phyloP scores from a whole-genome alignment of 2,888 invertebrate species.

The Furcula furcula region DNA sequence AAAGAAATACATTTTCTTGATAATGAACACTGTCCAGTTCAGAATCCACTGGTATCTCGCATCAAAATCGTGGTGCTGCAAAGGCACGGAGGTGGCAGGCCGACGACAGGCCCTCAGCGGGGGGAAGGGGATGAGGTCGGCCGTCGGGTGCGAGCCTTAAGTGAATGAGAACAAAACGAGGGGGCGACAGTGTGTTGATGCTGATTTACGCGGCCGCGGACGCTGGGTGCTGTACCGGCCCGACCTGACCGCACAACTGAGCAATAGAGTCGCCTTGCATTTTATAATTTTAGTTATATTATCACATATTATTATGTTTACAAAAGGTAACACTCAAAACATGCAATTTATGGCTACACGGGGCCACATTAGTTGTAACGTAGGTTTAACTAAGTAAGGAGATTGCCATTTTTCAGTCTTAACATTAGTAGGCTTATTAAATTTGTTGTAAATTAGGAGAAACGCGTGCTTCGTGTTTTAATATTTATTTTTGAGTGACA shows the following conservation, averaged over 20 bases:
- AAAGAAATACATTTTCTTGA: conserved; percentile 8
- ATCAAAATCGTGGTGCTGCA: conserved; percentile 12
- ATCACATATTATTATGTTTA: too few species aligned
- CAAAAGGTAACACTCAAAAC: too few species aligned
- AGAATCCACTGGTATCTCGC: conserved; percentile 18
- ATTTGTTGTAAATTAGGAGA: too few species aligned
- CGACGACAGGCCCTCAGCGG: conserved; percentile 12
- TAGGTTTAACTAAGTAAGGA: too few species aligned
- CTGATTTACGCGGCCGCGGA: conserved; percentile 69
- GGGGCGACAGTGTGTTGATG: conserved; percentile 70
- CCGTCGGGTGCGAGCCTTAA: conserved; percentile 22
- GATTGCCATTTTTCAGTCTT: too few species aligned
- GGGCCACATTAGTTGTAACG: too few species aligned
- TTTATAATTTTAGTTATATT: too few species aligned
- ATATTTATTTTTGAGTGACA: too few species aligned
- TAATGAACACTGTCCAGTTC: background rate
- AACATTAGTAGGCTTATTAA: too few species aligned
- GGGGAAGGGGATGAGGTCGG: conserved; percentile 15
- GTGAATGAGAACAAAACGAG: conserved; percentile 71
- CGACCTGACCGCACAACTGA: conserved; percentile 29
- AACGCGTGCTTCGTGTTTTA: too few species aligned
- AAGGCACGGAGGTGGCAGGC: background rate
- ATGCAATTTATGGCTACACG: too few species aligned
- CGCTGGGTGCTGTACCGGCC: conserved; percentile 73
- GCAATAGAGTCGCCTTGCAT: conserved; percentile 33